Evolutionary conservation across 2,888 invertebrate species (phyloP), one percentile per base, ranked within the genome.

Genomic region (Xylota sylvarum): DNA sequence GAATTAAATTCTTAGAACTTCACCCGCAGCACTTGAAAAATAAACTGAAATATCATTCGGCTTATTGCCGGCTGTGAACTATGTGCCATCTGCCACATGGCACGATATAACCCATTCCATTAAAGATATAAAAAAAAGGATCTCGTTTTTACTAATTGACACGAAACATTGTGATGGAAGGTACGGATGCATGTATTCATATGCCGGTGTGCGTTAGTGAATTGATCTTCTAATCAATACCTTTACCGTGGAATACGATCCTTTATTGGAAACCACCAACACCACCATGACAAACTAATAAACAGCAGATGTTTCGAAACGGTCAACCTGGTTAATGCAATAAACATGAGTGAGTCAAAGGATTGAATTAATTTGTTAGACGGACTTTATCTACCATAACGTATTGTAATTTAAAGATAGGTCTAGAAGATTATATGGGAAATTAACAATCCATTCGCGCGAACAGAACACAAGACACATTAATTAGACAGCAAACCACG

Each of bases 201-300:
- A n/a, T 10, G 40, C 32, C 10, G 32, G 23, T 52, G 52, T 23
- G 32, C 17, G 30, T 10, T 43, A 55, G 69, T 17, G n/a, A 67
- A 67, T 77, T 48, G 58, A 58, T 50, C 65, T 48, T 58, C 67
- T 67, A 67, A 77, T 77, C 76, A 77, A 58, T 48, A 40, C 76
- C 14, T 67, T 5, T 17, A 37, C 27, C 67, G n/a, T 30, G 76
- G 30, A 77, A 77, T 58, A n/a, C 35, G 76, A 77, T 67, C 48
- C 50, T 76, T 30, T 46, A 37, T 43, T 64, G 27, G 60, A 23
- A 56, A 55, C 58, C 35, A 55, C 58, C 35, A 50, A 27, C 40
- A 50, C 60, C 10, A 48, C 23, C 46, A 32, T 27, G 14, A 35
- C 43, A 19, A 32, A 23, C 46, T 56, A 14, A 72, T 58, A 60